Evolutionary conservation across 2,113 vertebrate species (phyloP), one percentile per base, ranked within the genome.

Genomic region (Sander vitreus): DNA sequence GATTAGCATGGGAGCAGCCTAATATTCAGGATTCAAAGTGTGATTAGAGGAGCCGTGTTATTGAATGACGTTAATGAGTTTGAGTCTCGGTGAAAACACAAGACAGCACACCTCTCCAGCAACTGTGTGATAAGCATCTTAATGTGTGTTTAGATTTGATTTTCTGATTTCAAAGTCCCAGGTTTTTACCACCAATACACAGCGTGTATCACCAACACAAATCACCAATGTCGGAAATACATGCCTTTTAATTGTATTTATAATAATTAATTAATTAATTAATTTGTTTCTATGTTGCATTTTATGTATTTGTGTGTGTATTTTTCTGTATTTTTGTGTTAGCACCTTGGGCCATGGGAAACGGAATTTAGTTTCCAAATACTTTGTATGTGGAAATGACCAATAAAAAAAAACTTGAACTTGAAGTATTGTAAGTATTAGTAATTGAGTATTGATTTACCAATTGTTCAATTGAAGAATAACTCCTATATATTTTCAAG

Each of bases 1-100:
- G 93, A 94, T 95, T 93, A 94, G 78, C 68, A 64, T n/a, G 73
- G 77, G 85, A 88, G 83, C 80, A 85, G 78, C 78, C 86, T 92
- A 85, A 93, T 90, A 94, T 93, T 92, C 39, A 90, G 90, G 87
- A 93, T 89, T 93, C 92, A 92, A 89, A 88, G 88, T 76, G 87
- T 83, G 90, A 94, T 92, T 90, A 92, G 80, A 90, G 76, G 51
- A 81, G 64, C 45, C 1, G 12, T 5, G 83, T 95, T 91, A 93
- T 84, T 86, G 83, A 91, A 93, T 33, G 9, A 80, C 75, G 53
- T 77, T 69, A 86, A 62, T 53, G 68, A 85, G 53, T 33, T 48
- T 55, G 6, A 39, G 64, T 14, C 25, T n/a, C 51, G 36, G 18
- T 55, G 11, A 21, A 4, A 5, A 0, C 9, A 73, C 5, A 12